phyloP scores from a whole-genome alignment of 2,888 invertebrate genomes.

The Acanthacorydalis orientalis region DNA sequence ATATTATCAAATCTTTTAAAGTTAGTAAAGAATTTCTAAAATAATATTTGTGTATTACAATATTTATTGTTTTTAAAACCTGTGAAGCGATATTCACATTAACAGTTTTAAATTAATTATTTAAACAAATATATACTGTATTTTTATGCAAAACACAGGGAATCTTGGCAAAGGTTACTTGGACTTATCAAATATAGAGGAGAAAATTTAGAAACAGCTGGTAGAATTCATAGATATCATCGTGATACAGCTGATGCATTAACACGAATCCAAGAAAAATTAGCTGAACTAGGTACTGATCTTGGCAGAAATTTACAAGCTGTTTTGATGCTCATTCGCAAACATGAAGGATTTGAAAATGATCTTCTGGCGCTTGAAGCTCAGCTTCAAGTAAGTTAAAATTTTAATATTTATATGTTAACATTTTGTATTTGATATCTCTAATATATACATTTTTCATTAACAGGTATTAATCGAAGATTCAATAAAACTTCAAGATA shows the following conservation, averaged over 20 bases:
- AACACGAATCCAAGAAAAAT: slow-evolving; percentile 78
- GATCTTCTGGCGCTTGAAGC: slow-evolving; percentile 86
- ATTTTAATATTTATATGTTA: not conserved
- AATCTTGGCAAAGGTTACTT: slow-evolving; percentile 75
- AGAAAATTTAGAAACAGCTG: slow-evolving; percentile 79
- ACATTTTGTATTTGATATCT: not conserved
- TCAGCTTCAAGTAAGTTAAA: slow-evolving; percentile 47
- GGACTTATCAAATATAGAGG: slow-evolving; percentile 76
- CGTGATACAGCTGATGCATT: slow-evolving; percentile 85
- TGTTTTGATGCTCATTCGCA: slow-evolving; percentile 62
- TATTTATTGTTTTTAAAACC: too few relatives aligned
- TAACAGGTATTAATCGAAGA: slow-evolving; percentile 73
- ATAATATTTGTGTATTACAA: too few relatives aligned
- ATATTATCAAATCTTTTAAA: not conserved
- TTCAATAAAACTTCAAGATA: slow-evolving; percentile 66
- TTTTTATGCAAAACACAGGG: slow-evolving; percentile 26
- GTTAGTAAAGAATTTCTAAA: too few relatives aligned
- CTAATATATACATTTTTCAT: not conserved
- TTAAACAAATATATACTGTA: too few relatives aligned
- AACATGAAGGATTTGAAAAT: slow-evolving; percentile 86
- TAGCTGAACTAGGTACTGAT: slow-evolving; percentile 67
- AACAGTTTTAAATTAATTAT: too few relatives aligned
- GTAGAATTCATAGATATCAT: slow-evolving; percentile 94
- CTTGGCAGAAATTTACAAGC: slow-evolving; percentile 69
- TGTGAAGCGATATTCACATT: too few relatives aligned